Evolutionary conservation across 2,113 vertebrate species (phyloP), one percentile per base, ranked within the genome.

Genomic region (Stictonetta naevosa): DNA sequence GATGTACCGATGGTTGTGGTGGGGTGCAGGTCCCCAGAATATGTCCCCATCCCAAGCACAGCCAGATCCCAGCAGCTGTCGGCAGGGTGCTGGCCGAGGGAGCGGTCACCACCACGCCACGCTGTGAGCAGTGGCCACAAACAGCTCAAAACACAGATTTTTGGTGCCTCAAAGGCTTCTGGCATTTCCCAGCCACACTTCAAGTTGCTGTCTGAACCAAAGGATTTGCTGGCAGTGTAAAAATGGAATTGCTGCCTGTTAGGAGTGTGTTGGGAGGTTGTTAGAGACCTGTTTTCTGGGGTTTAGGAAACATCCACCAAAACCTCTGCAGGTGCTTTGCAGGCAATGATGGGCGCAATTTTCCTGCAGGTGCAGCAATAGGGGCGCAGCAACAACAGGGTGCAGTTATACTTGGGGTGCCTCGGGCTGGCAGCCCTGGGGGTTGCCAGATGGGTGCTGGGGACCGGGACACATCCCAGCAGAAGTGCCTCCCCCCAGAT

Each of bases 391-490:
- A 46, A 46, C 5, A 48, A 48, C 46, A 6, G 46, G 46, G 20
- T 22, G 46, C 20, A 48, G 10, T 22, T 48, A 48, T 21, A 21
- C 20, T 48, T 48, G 46, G 46, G 46, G 46, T 48, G 20, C 48
- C 48, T 13, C 6, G 5, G 75, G 33, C 46, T 53, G n/a, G 64
- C 34, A 78, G 58, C 64, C 16, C 28, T 12, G 10, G 36, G 33
- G 9, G 44, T 46, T 46, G 18, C 44, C 44, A 46, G 5, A 38
- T 9, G 22, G 44, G 42, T 52, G 21, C 34, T 59, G 66, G 31
- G 58, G 14, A 26, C 6, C 2, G 0, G n/a, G 64, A 17, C 36
- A 7, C 44, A 7, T 13, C 68, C 68, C 75, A 9, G 0, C 14
- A n/a, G 80, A 25, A 40, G 13, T 2, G 5, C 55, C 40, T n/a